Evolutionary conservation across 2,113 vertebrate species (phyloP), one percentile per base, ranked within the genome.

Genomic region (Gambusia holbrooki): DNA sequence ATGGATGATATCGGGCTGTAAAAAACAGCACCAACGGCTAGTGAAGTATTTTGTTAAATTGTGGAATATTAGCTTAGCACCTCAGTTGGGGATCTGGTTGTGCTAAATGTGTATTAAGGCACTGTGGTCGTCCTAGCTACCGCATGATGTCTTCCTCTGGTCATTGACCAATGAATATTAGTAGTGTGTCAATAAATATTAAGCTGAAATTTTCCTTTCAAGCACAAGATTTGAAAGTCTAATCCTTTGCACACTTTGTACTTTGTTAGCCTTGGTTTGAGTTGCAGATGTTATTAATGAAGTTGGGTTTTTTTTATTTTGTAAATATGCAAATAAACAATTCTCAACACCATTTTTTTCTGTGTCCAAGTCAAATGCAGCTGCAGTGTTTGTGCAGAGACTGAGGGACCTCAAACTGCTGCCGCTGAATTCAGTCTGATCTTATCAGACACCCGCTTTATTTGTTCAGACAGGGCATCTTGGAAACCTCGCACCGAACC

Each of bases 251-350:
- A n/a, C 25, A 58, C 17, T 54, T 54, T 10, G 10, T 25, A 40
- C 68, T 3, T 68, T 25, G 4, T 72, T 68, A 35, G 60, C 51
- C 51, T 65, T 45, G 17, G 28, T 66, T 62, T 22, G 40, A 70
- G 62, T 48, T 40, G 48, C 32, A 9, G 48, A 6, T 5, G 0
- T 37, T 32, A 64, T 76, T 19, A 28, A 35, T 35, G 11, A 11
- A 35, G 35, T 33, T 33, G n/a, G n/a, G n/a, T 35, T 35, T 27
- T 25, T 33, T 60, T 17, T 0, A 1, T 68, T 69, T 63, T 25
- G 61, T 63, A 25, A 77, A 54, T 17, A 48, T 60, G 17, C 37
- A 73, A 27, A 73, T 70, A 9, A 68, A 60, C 14, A 1, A 15
- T 48, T 17, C 45, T 19, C 4, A 48, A 17, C 45, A 48, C 45